These are phyloP conservation scores for Maccullochella peelii DNA, from an alignment of 2,113 vertebrate species.

Conservation along the genomic window DNA sequence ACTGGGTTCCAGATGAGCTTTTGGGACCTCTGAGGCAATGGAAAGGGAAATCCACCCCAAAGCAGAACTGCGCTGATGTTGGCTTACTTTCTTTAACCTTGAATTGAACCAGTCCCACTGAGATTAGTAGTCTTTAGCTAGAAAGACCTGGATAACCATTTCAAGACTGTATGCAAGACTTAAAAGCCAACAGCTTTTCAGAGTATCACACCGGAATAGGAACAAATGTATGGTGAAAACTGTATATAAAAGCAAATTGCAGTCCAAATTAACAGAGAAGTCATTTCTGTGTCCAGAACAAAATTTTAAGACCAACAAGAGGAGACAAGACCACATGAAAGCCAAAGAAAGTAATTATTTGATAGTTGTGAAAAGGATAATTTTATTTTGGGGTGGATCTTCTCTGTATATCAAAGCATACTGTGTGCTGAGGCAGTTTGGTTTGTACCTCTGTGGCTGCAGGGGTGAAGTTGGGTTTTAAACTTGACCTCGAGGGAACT, in stretches of 20 bases:
- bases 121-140: background rate
- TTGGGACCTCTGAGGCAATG: slow-evolving; percentile 29
- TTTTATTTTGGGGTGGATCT: background rate
- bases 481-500: slow-evolving; percentile 1
- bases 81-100: slow-evolving; percentile 38
- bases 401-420: background rate
- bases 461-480: background rate
- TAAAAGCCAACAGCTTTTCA: background rate
- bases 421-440: background rate
- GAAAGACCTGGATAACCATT: slow-evolving; percentile 7
- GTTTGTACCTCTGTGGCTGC: background rate
- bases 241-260: background rate
- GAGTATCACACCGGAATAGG: background rate
- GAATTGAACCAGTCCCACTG: slow-evolving; percentile 1
- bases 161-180: background rate
- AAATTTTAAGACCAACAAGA: background rate
- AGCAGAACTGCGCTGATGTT: slow-evolving; percentile 28
- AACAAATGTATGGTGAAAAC: background rate
- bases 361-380: accelerated
- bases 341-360: background rate
- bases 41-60: slow-evolving; percentile 35
- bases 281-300: background rate
- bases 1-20: slow-evolving; percentile 43
- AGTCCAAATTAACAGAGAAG: background rate
- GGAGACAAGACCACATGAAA: background rate